These are phyloP conservation scores for Nansenia antarctica DNA, from an alignment of 2,113 vertebrate genomes.

Conservation along the genomic window DNA sequence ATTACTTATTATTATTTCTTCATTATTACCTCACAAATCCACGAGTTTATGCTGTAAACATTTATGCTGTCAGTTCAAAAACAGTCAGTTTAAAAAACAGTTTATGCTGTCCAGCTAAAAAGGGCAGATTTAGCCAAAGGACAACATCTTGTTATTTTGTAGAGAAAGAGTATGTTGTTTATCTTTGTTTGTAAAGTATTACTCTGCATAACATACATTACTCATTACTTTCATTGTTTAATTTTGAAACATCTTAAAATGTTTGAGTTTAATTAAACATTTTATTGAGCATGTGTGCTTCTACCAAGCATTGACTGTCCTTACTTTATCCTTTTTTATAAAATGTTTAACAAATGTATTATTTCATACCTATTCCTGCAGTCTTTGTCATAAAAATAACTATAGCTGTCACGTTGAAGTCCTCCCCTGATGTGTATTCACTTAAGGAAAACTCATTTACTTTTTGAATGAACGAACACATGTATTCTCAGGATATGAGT, in stretches of 20 bases:
- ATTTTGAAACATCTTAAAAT: conserved; percentile 49
- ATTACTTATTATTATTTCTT: too few species aligned
- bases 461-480: not conserved
- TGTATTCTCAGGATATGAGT: not conserved
- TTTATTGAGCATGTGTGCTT: conserved; percentile 48
- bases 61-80: too few species aligned
- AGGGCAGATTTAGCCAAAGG: conserved; percentile 31
- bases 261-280: conserved; percentile 63
- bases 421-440: not conserved
- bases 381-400: not conserved
- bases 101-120: not conserved
- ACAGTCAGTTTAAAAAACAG: not conserved
- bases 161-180: conserved; percentile 6
- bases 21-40: not conserved
- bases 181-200: conserved; percentile 18
- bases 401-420: not conserved
- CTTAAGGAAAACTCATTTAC: not conserved
- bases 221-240: too few species aligned
- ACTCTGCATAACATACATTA: conserved; percentile 16
- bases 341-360: not conserved
- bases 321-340: not conserved
- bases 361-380: not conserved
- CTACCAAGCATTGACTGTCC: not conserved
- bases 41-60: too few species aligned
- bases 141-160: not conserved